These are phyloP conservation scores for Phortica magna DNA, from an alignment of 2,888 invertebrate species.

Conservation along the genomic window DNA sequence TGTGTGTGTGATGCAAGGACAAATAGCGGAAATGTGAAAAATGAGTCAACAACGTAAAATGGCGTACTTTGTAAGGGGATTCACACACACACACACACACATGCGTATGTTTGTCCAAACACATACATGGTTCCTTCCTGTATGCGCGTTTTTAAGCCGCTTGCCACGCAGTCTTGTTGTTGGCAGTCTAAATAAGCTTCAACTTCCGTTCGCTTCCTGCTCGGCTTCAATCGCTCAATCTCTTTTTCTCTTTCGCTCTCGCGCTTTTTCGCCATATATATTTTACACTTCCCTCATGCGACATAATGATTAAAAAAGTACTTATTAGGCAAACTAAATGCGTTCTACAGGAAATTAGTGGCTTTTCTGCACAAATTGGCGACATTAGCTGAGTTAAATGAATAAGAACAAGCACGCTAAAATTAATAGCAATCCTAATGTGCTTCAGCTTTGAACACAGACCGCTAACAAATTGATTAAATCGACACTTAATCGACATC, in stretches of 20 bases:
- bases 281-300: neutral
- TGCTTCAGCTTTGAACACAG: neutral
- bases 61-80: conserved; percentile 4
- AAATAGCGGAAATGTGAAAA: conserved; percentile 56
- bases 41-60: conserved; percentile 49
- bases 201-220: neutral
- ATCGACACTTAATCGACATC: conserved; percentile 7
- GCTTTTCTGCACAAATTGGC: conserved; percentile 29
- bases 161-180: neutral
- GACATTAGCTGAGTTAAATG: conserved; percentile 15
- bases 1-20: conserved; percentile 38
- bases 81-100: neutral
- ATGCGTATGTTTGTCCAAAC: neutral
- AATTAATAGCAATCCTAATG: neutral
- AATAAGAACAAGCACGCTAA: neutral
- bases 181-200: neutral
- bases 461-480: conserved; percentile 18
- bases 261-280: neutral
- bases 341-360: conserved; percentile 21
- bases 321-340: neutral
- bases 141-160: conserved; percentile 3
- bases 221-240: neutral
- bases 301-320: conserved; percentile 21
- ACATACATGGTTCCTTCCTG: neutral
- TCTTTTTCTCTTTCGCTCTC: neutral